phyloP scores from a whole-genome alignment of 2,888 invertebrate genomes.

The Lingula anatina region DNA sequence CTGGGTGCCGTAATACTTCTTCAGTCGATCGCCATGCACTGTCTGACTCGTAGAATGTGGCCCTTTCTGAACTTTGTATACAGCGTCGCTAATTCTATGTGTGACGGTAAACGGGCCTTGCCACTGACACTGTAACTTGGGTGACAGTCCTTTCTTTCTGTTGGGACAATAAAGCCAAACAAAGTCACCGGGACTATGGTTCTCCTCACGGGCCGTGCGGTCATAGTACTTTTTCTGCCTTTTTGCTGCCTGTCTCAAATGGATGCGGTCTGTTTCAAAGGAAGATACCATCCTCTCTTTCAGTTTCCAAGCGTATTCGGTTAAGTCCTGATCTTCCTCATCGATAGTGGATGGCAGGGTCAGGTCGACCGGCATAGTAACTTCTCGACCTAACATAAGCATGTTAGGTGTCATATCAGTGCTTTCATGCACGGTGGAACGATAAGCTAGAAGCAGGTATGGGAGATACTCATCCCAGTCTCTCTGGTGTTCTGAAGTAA shows the following conservation, averaged over 20 bases:
- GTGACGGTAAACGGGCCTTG: no score
- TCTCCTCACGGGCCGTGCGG: not conserved
- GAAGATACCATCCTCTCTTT: not conserved
- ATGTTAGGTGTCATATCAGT: not conserved
- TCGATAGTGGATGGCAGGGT: not conserved
- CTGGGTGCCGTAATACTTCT: no score
- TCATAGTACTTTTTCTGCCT: conserved; percentile 7
- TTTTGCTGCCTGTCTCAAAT: conserved; percentile 5
- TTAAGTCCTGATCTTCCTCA: not conserved
- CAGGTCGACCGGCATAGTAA: conserved; percentile 1
- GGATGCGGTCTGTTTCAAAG: conserved; percentile 7
- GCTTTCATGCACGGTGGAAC: no score
- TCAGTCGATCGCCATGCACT: no score
- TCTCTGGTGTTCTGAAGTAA: no score
- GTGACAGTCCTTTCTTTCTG: conserved; percentile 3
- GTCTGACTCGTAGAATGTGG: no score
- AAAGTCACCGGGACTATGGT: conserved; percentile 4
- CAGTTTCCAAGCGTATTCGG: conserved; percentile 3
- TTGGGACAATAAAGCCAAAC: conserved; percentile 5
- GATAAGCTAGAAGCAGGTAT: no score
- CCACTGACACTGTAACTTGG: conserved; percentile 8
- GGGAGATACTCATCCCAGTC: no score
- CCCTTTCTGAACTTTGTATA: no score
- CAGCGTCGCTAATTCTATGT: no score
- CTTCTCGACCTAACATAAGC: conserved; percentile 3